A percentile compares a stretch with the other conserved stretches of the same genome.
Conservation (phyloP, 2,888 invertebrate species). For the Malthinus flaveolus region DNA sequence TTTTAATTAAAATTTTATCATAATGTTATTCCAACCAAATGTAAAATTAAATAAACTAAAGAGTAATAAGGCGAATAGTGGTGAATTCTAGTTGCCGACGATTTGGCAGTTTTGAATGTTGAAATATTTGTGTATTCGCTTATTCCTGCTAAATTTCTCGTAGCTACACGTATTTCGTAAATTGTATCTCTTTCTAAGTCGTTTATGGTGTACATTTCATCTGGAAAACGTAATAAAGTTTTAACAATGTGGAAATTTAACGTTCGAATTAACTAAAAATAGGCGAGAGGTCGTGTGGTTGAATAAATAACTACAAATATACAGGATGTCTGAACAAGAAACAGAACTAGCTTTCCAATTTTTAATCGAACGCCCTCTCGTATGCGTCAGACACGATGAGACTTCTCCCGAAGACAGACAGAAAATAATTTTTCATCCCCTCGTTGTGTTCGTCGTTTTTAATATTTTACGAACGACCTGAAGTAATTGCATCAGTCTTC, state of each 20-base stretch:
- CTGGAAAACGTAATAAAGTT: conserved; percentile 44
- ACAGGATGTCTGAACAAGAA: no score
- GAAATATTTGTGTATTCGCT: conserved; percentile 47
- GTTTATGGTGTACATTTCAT: conserved; percentile 56
- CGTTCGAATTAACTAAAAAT: no score
- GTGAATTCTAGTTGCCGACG: conserved; percentile 26
- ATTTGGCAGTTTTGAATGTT: conserved; percentile 40
- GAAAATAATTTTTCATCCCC: no score
- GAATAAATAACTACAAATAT: no score
- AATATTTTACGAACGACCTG: no score
- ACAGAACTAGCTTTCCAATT: no score
- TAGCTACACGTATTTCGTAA: conserved; percentile 60
- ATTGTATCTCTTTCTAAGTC: conserved; percentile 57
- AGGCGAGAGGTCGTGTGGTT: no score
- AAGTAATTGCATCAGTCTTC: no score
- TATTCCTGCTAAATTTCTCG: conserved; percentile 60
- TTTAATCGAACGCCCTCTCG: no score
- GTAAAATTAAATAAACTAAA: conserved; percentile 12
- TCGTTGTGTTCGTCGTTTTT: no score
- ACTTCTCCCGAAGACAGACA: no score
- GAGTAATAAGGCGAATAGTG: background rate
- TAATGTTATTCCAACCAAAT: conserved; percentile 11
- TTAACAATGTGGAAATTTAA: background rate
- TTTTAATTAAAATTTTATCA: conserved; percentile 20
- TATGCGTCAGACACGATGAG: no score